Percentiles rank a stretch among this genome's conserved stretches.
Conservation (phyloP, 2,888 invertebrate genomes). For the Scelioninae gen. 1 region DNA sequence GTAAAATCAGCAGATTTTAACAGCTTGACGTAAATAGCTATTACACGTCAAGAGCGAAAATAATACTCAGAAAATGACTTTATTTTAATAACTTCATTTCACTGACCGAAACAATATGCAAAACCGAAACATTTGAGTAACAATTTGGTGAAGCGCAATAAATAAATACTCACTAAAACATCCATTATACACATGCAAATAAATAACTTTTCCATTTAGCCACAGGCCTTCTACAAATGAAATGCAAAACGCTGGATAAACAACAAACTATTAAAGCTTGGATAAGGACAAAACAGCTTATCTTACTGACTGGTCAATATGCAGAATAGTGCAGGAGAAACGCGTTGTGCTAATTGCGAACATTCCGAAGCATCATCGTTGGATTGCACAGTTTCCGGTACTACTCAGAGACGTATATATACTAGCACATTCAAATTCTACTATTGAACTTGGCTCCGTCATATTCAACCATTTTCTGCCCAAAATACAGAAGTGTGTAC, state of each 20-base stretch:
- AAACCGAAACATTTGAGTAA: not conserved
- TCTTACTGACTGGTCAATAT: slow-evolving; percentile 72
- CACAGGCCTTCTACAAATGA: slow-evolving; percentile 30
- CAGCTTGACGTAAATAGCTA: too few species aligned
- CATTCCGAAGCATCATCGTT: slow-evolving; percentile 81
- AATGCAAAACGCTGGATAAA: slow-evolving; percentile 47
- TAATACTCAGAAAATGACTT: not conserved
- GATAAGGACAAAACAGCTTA: slow-evolving; percentile 69
- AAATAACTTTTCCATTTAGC: slow-evolving; percentile 29
- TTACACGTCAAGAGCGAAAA: too few species aligned
- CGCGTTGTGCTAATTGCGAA: slow-evolving; percentile 79
- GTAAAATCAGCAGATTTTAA: not conserved
- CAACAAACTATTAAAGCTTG: slow-evolving; percentile 58
- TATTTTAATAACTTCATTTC: not conserved
- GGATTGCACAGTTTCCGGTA: slow-evolving; percentile 79
- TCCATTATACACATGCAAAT: not conserved
- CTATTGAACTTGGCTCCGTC: slow-evolving; percentile 68
- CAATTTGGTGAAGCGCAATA: not conserved
- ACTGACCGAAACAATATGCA: not conserved
- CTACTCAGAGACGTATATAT: slow-evolving; percentile 60
- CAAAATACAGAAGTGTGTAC: slow-evolving; percentile 60
- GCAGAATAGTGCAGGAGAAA: slow-evolving; percentile 74
- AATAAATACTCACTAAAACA: not conserved
- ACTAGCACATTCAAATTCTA: slow-evolving; percentile 72
- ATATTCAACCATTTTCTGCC: slow-evolving; percentile 62